Percentiles rank a stretch among this genome's conserved stretches.
Conservation (phyloP, 2,113 vertebrate genomes). For the Puma concolor region DNA sequence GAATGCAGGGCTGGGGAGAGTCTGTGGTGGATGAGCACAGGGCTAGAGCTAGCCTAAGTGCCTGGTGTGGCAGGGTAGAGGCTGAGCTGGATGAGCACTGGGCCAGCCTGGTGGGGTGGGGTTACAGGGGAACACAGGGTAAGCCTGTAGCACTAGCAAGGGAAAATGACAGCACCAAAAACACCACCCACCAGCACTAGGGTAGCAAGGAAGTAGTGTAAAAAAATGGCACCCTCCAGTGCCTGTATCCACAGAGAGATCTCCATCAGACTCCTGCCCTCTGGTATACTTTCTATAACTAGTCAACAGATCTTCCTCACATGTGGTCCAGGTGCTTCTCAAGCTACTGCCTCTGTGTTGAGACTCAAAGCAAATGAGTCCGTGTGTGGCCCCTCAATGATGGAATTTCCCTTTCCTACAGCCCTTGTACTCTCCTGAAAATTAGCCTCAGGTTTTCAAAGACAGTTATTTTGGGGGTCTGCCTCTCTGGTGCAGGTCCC, state of each 20-base stretch:
- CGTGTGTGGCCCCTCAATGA: neutral
- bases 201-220: neutral
- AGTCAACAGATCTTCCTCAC: neutral
- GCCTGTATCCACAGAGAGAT: neutral
- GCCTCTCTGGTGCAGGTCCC: neutral
- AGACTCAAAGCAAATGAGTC: neutral
- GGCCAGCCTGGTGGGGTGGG: neutral
- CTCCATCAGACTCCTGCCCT: neutral
- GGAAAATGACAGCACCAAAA: neutral
- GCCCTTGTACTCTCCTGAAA: neutral
- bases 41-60: neutral
- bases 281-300: neutral
- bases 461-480: neutral
- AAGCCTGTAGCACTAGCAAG: neutral
- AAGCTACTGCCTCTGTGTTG: neutral
- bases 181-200: neutral
- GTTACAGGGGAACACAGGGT: neutral
- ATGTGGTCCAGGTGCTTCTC: neutral
- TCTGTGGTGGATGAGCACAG: no score
- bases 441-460: neutral
- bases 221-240: neutral
- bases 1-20: no score
- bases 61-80: neutral
- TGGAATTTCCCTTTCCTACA: neutral
- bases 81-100: neutral